A percentile compares a stretch with the other conserved stretches of the same genome.
Evolutionary conservation across 2,888 invertebrate genomes (phyloP).

Genomic region (Melipona beecheii): DNA sequence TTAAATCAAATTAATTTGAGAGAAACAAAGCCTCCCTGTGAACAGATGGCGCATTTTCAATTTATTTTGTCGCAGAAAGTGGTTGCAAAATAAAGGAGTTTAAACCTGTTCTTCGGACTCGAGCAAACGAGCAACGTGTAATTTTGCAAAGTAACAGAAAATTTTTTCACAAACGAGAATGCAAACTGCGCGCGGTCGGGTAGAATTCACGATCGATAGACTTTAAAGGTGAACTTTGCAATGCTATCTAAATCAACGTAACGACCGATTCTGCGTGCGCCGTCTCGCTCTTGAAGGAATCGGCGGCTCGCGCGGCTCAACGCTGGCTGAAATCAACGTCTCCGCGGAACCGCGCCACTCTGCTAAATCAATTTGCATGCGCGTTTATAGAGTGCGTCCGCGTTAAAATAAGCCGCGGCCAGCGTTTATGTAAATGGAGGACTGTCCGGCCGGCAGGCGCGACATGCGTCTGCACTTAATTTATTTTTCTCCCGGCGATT

Average conservation of each 20-base stretch:
- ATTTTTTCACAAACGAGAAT: neutral
- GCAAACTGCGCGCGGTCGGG: neutral
- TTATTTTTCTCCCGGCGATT: slow-evolving; percentile 68
- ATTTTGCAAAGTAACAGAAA: neutral
- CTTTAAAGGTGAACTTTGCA: slow-evolving; percentile 16
- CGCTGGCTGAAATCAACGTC: neutral
- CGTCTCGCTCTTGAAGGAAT: neutral
- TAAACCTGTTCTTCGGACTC: neutral
- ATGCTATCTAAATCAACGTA: slow-evolving; percentile 30
- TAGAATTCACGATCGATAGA: slow-evolving; percentile 13
- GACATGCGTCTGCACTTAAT: slow-evolving; percentile 66
- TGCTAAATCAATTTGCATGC: slow-evolving; percentile 47
- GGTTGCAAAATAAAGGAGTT: neutral
- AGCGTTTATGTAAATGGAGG: slow-evolving; percentile 73
- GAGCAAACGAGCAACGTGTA: neutral
- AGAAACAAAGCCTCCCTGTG: too few relatives aligned
- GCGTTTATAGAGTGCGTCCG: slow-evolving; percentile 24
- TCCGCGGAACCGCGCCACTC: neutral
- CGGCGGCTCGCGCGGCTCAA: neutral
- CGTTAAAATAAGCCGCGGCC: slow-evolving; percentile 50
- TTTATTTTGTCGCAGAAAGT: neutral
- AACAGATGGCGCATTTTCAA: too few relatives aligned
- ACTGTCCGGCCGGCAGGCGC: slow-evolving; percentile 54
- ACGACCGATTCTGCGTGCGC: slow-evolving; percentile 7
- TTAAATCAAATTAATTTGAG: too few relatives aligned